phyloP scores from a whole-genome alignment of 2,797 vertebrate species.

The Emys orbicularis region DNA sequence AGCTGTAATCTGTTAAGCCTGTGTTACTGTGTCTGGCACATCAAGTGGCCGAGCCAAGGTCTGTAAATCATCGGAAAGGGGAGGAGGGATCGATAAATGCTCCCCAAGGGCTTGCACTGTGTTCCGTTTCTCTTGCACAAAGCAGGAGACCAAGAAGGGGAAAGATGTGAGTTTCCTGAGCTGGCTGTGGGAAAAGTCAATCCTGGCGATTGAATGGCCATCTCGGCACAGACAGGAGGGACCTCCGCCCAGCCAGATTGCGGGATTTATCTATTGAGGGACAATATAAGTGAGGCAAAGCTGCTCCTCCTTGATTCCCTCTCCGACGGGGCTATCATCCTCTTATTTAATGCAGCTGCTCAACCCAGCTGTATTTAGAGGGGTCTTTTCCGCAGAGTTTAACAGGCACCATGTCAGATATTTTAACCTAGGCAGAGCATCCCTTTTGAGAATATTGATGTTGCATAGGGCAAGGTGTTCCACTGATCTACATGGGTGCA shows the following conservation, averaged over 20 bases:
- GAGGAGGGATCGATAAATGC: rapidly evolving
- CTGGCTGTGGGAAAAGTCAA: background rate
- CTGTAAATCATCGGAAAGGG: slow-evolving; percentile 17
- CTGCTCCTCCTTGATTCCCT: background rate
- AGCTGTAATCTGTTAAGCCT: slow-evolving; percentile 61
- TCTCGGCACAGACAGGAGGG: background rate
- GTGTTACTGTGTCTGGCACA: slow-evolving; percentile 50
- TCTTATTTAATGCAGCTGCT: rapidly evolving
- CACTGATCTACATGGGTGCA: background rate
- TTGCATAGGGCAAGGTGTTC: rapidly evolving
- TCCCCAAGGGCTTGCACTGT: background rate
- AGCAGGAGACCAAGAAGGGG: background rate
- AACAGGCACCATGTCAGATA: rapidly evolving
- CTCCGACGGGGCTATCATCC: background rate
- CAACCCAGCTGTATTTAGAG: rapidly evolving
- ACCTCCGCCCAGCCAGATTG: background rate
- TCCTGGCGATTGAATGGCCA: background rate
- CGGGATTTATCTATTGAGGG: background rate
- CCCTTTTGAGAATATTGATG: background rate
- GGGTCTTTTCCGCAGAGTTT: background rate
- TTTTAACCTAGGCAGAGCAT: background rate
- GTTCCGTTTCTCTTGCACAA: background rate
- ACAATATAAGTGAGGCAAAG: background rate
- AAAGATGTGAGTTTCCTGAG: background rate
- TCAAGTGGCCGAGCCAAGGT: slow-evolving; percentile 53